Base-by-base conservation (phyloP, 2,888 invertebrate genomes). In the Balanococcus diminutus region DNA sequence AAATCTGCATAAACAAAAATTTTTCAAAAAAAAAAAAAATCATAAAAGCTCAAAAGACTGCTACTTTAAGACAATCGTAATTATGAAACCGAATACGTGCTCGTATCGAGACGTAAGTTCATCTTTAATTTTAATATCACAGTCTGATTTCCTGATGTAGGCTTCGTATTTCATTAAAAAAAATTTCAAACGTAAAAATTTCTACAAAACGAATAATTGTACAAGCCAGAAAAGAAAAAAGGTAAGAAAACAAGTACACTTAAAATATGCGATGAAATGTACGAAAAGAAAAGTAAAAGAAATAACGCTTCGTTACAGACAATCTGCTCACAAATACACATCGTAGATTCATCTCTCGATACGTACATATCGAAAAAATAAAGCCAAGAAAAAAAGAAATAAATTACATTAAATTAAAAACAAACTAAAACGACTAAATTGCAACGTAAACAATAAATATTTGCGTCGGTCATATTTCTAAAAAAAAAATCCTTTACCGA, bases 141-240 rank as follows among this genome's bases (percentile, higher is more conserved):
- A 79, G 75, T 79, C 75, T 36, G 36, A 79, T 79, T 79, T 79
- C 75, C 75, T 79, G 75, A 79, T 79, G 75, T 79, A 79, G 75
- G 75, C 75, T 79, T 79, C 28, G 28, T 79, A 79, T 79, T 79
- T 79, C 36, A 36, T 22, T 79, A 32, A 3, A 79, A 67, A 67
- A 67, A 16, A 31, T 28, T 16, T 19, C 19, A n/a, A 22, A 67
- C 25, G 28, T 28, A 67, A 67, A 67, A 67, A 67, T 56, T 19
- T 56, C 67, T 28, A 67, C 25, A 67, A 67, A 67, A 67, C 25
- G 3, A 28, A 56, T n/a, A n/a, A n/a, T 82, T 28, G 16, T 67
- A 67, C 67, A 67, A 28, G 14, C 22, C 25, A 82, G 19, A 82
- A 82, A 82, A 61, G 25, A 22, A 46, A 82, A 82, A 31, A 61